Percentiles rank a stretch among this genome's conserved stretches.
phyloP scores from a whole-genome alignment of 2,888 invertebrate genomes.

The Imbricaverruca yamaguchii region DNA sequence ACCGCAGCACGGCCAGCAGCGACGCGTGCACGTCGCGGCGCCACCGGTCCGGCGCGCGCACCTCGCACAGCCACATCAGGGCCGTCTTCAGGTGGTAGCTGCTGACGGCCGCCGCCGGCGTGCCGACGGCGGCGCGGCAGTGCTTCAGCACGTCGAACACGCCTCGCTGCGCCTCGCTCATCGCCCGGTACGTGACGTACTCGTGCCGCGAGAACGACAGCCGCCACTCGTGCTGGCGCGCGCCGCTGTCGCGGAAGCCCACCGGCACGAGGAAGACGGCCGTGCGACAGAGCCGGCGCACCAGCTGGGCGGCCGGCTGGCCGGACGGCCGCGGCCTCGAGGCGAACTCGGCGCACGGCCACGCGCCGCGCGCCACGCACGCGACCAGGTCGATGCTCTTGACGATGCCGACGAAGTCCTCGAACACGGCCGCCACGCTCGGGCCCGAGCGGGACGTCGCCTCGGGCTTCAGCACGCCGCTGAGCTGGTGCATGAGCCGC shows the following conservation, averaged over 20 bases:
- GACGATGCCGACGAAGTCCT: no score
- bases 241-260: neutral
- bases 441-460: neutral
- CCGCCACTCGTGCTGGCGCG: neutral
- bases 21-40: neutral
- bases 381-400: neutral
- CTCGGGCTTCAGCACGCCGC: neutral
- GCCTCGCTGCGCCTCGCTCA: neutral
- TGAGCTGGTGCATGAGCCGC: neutral
- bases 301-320: neutral
- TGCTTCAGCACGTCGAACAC: neutral
- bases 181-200: neutral
- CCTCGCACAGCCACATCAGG: neutral
- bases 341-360: neutral
- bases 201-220: constrained; percentile 3
- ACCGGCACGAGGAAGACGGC: constrained; percentile 1
- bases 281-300: neutral
- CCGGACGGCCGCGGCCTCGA: neutral
- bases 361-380: neutral
- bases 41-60: neutral
- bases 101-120: neutral
- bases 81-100: constrained; percentile 15
- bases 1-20: neutral
- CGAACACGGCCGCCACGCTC: neutral
- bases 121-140: neutral